Evolutionary conservation across 2,888 invertebrate species (phyloP).

Genomic region (Ellobium chinense): DNA sequence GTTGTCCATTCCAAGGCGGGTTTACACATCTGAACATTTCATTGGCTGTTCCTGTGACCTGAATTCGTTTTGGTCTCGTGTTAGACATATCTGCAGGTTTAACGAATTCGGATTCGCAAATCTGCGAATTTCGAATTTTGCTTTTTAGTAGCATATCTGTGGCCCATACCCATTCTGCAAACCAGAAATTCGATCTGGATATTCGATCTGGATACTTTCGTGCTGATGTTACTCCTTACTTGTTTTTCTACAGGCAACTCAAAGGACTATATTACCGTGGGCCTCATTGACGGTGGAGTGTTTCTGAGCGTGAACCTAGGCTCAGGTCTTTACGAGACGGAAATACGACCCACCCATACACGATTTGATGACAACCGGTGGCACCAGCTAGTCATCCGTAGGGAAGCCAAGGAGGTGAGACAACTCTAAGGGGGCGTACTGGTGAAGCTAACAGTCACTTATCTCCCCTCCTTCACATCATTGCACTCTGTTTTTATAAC

Average conservation of each 20-base stretch:
- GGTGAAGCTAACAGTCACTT: background rate
- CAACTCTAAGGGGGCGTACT: background rate
- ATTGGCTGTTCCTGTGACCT: too few relatives aligned
- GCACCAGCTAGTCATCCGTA: slow-evolving; percentile 94
- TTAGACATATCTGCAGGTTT: too few relatives aligned
- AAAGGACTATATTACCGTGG: slow-evolving; percentile 92
- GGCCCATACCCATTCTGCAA: too few relatives aligned
- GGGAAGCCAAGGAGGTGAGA: slow-evolving; percentile 92
- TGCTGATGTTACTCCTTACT: background rate
- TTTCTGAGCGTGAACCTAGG: slow-evolving; percentile 93
- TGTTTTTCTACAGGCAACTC: slow-evolving; percentile 82
- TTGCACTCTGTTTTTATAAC: background rate
- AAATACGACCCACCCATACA: slow-evolving; percentile 86
- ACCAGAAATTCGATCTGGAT: too few relatives aligned
- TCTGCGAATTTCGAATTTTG: too few relatives aligned
- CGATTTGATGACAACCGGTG: slow-evolving; percentile 97
- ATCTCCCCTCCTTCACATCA: background rate
- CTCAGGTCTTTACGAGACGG: slow-evolving; percentile 73
- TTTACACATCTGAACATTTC: too few relatives aligned
- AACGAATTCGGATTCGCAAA: too few relatives aligned
- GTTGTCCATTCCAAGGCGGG: too few relatives aligned
- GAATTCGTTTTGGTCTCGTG: too few relatives aligned
- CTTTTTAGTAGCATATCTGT: too few relatives aligned
- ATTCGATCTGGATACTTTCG: too few relatives aligned
- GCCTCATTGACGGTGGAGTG: slow-evolving; percentile 92